Evolutionary conservation across 2,113 vertebrate genomes (phyloP), one percentile per base, ranked within the genome.

Genomic region (Pollachius pollachius): DNA sequence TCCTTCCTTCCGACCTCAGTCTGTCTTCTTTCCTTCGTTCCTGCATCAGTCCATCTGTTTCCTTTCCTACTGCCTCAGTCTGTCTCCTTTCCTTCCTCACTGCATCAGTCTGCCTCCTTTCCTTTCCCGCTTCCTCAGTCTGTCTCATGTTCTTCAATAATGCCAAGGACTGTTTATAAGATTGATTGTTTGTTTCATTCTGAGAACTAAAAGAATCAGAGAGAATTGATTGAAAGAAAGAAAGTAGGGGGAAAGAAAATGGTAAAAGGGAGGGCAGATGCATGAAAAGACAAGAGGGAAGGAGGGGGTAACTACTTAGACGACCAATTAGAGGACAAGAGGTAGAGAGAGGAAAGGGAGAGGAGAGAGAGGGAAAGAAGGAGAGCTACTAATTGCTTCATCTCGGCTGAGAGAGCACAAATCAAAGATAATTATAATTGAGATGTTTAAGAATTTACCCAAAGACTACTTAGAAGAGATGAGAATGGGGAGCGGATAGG

Each of bases 381-480:
- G n/a, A 48, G 23, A 52, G 52, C 12, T 15, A 64, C 34, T 48
- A 18, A 62, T 63, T 65, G 62, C 3, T 5, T 63, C 30, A 64
- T 34, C 61, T 48, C 15, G 59, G 37, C 61, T 59, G 59, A 15
- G 18, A 56, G 25, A 59, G 62, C 15, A 11, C 62, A 60, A 86
- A 88, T 84, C 78, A 76, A 72, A 75, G 73, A 34, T 71, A 64
- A 84, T 82, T 84, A 87, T 88, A 83, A 86, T 83, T 79, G 68
- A 72, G 78, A 67, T 52, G 65, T 70, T 34, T 68, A 58, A 82
- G 77, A 76, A 75, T 68, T 59, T 73, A 56, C 64, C 69, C 25
- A 56, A 70, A 72, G 54, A 70, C 37, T 61, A 41, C 5, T 16
- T 48, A 7, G 25, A 16, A 9, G n/a, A 37, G 59, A 37, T 15